phyloP scores from a whole-genome alignment of 2,888 invertebrate species.

The Mactromeris polynyma region DNA sequence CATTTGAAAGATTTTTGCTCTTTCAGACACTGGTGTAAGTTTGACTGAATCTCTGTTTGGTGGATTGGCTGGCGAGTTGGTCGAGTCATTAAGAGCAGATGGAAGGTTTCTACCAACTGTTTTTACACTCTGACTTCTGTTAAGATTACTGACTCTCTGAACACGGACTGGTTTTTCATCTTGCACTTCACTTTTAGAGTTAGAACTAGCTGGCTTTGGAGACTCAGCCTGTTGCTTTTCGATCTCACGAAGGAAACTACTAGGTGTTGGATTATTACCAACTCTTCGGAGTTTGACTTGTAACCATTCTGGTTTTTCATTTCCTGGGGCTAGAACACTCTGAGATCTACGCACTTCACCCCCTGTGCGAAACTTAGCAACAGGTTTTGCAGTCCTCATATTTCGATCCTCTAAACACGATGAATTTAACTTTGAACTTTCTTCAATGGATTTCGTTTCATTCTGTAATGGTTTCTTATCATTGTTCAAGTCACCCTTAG shows the following conservation, averaged over 20 bases:
- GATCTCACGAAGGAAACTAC: constrained; percentile 5
- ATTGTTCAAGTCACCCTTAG: not conserved
- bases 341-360: constrained; percentile 63
- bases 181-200: not conserved
- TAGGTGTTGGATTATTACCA: constrained; percentile 51
- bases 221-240: constrained; percentile 16
- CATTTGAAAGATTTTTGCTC: constrained; percentile 68
- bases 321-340: constrained; percentile 61
- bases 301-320: constrained; percentile 69
- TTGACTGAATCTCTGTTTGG: constrained; percentile 67
- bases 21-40: constrained; percentile 66
- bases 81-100: constrained; percentile 56
- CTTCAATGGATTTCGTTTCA: constrained; percentile 1
- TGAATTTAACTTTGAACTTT: constrained; percentile 8
- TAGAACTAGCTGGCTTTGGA: constrained; percentile 18
- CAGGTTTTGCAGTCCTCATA: constrained; percentile 33
- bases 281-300: constrained; percentile 67
- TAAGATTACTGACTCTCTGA: constrained; percentile 60
- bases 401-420: constrained; percentile 30
- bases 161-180: constrained; percentile 51
- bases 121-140: constrained; percentile 71
- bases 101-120: constrained; percentile 46
- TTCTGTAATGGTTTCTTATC: not conserved
- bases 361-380: constrained; percentile 43
- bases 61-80: constrained; percentile 50